Evolutionary conservation across 2,113 vertebrate species (phyloP).

Genomic region (Damaliscus lunatus): DNA sequence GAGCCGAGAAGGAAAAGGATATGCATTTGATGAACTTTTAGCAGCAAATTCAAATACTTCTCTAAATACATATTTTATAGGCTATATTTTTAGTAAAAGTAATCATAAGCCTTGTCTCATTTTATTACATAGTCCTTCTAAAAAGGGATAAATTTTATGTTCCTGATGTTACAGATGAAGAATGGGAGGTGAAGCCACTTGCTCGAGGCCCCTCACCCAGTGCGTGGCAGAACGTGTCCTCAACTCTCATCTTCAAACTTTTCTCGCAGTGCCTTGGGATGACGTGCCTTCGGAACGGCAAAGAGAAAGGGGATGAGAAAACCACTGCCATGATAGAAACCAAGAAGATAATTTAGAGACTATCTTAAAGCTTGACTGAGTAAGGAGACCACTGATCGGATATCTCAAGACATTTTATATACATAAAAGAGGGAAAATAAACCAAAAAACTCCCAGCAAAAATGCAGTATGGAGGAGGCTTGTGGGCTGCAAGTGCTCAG

Average conservation of each 20-base stretch:
- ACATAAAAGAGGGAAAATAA: not conserved
- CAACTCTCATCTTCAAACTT: not conserved
- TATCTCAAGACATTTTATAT: not conserved
- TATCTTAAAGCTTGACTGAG: not conserved
- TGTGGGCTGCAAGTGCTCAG: not conserved
- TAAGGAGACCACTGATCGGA: not conserved
- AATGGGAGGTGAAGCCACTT: not conserved
- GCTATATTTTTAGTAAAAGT: not conserved
- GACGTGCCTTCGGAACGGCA: fast-evolving
- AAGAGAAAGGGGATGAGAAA: not conserved
- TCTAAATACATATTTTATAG: not conserved
- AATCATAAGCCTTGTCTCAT: not conserved
- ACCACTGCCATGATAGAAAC: not conserved
- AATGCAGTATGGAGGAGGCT: not conserved
- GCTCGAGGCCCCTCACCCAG: not conserved
- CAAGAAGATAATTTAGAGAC: not conserved
- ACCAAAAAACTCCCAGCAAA: not conserved
- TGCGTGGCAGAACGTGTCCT: not conserved
- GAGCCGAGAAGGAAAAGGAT: not conserved
- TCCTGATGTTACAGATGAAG: not conserved
- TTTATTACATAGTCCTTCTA: not conserved
- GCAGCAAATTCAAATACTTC: not conserved
- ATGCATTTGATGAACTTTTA: not conserved
- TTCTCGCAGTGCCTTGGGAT: not conserved
- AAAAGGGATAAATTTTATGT: not conserved